Evolutionary conservation across 2,888 invertebrate genomes (phyloP).

Genomic region (Catocala sponsa): DNA sequence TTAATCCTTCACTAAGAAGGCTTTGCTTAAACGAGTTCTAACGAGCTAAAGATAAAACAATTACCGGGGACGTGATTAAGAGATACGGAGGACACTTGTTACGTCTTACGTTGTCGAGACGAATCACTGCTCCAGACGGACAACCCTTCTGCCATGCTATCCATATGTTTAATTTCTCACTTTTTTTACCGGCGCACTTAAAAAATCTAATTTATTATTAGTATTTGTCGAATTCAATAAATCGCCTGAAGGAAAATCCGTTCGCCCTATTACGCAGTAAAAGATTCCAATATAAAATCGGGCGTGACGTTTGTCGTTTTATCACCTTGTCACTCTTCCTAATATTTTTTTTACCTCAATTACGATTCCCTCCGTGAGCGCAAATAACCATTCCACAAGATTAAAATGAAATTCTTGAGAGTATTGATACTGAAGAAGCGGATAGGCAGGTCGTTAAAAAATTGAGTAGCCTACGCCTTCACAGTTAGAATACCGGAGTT

Average conservation of each 20-base stretch:
- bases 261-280: conserved; percentile 76
- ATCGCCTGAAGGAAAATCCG: conserved; percentile 62
- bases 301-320: conserved; percentile 81
- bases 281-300: conserved; percentile 80
- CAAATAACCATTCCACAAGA: conserved; percentile 78
- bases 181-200: conserved; percentile 17
- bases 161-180: conserved; percentile 25
- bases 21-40: conserved; percentile 88
- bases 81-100: conserved; percentile 87
- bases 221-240: conserved; percentile 67
- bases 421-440: conserved; percentile 69
- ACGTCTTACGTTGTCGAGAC: conserved; percentile 74
- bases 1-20: conserved; percentile 88
- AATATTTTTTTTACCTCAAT: conserved; percentile 81
- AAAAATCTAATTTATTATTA: conserved; percentile 52
- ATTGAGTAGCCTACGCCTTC: conserved; percentile 38
- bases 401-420: conserved; percentile 76
- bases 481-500: conserved; percentile 40
- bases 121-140: conserved; percentile 40
- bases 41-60: conserved; percentile 88
- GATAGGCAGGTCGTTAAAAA: conserved; percentile 49
- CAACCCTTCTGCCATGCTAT: conserved; percentile 26
- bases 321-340: conserved; percentile 82
- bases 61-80: conserved; percentile 86
- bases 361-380: conserved; percentile 73